Conservation (phyloP, 2,797 vertebrate species). For the Mastacembelus armatus region DNA sequence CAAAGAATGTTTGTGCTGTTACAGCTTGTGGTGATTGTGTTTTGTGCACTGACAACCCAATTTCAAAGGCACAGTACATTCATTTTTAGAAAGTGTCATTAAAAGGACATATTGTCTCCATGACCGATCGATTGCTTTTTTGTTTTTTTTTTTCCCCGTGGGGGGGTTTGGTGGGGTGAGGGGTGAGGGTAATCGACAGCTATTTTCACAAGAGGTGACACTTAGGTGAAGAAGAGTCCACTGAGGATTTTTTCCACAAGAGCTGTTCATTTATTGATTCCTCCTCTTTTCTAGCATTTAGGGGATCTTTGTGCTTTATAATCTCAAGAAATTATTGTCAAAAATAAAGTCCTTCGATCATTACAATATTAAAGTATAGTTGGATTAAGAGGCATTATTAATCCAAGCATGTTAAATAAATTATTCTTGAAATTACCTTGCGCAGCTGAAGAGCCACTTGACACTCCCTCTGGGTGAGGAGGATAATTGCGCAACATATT, state of each 20-base stretch:
- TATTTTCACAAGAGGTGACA: not conserved
- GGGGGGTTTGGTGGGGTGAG: too few species aligned
- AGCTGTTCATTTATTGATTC: conserved; percentile 3
- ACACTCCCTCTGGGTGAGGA: conserved; percentile 34
- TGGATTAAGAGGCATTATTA: not conserved
- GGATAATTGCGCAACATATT: conserved; percentile 40
- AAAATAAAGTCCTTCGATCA: not conserved
- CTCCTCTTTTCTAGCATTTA: not conserved
- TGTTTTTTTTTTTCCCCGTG: not conserved
- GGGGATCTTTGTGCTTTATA: not conserved
- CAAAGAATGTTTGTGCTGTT: conserved; percentile 51
- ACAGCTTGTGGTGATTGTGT: conserved; percentile 37
- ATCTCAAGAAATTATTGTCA: not conserved
- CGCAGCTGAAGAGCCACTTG: not conserved
- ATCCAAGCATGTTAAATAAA: conserved; percentile 9
- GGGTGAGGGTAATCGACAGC: not conserved
- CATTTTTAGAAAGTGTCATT: conserved; percentile 6
- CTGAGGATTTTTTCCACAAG: not conserved
- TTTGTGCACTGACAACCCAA: conserved; percentile 16
- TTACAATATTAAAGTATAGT: not conserved
- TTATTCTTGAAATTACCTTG: not conserved
- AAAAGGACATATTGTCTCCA: conserved; percentile 12
- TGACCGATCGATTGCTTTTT: conserved; percentile 21
- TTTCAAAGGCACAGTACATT: conserved; percentile 21
- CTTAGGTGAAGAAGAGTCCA: not conserved